These are phyloP conservation scores for Drosophila serrata DNA, from an alignment of 1,140 invertebrate species.

Conservation along the genomic window DNA sequence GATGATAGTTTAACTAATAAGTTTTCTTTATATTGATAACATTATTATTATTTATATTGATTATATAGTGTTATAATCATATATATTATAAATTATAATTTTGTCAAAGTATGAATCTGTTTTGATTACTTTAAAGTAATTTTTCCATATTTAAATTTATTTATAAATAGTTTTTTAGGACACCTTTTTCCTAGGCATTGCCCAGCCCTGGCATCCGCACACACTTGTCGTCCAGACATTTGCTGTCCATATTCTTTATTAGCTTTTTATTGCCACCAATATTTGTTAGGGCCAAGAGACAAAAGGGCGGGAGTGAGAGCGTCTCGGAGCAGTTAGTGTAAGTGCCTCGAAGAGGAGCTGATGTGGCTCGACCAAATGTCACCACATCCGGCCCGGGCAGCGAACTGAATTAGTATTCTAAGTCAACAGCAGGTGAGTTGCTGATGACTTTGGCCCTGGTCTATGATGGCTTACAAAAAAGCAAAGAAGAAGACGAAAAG, in stretches of 20 bases:
- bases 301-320: slow-evolving; percentile 12
- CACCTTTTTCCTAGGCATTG: not conserved
- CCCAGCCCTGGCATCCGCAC: slow-evolving; percentile 21
- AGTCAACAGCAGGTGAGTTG: slow-evolving; percentile 59
- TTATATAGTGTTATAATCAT: no score
- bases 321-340: slow-evolving; percentile 7
- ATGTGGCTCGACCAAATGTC: slow-evolving; percentile 70
- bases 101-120: not conserved
- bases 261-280: slow-evolving; percentile 81
- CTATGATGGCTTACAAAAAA: slow-evolving; percentile 36
- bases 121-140: fast-evolving
- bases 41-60: no score
- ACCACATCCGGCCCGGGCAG: slow-evolving; percentile 71
- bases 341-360: slow-evolving; percentile 6
- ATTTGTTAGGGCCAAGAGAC: slow-evolving; percentile 63
- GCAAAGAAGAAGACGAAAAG: not conserved
- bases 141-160: not conserved
- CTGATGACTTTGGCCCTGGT: slow-evolving; percentile 53
- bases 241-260: slow-evolving; percentile 74
- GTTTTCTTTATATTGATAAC: no score
- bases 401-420: slow-evolving; percentile 80
- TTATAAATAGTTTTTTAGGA: not conserved
- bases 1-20: no score
- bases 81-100: not conserved
- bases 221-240: slow-evolving; percentile 56